A percentile compares a stretch with the other conserved stretches of the same genome.
Evolutionary conservation across 2,888 invertebrate genomes (phyloP).

Genomic region (Hofmannophila pseudospretella): DNA sequence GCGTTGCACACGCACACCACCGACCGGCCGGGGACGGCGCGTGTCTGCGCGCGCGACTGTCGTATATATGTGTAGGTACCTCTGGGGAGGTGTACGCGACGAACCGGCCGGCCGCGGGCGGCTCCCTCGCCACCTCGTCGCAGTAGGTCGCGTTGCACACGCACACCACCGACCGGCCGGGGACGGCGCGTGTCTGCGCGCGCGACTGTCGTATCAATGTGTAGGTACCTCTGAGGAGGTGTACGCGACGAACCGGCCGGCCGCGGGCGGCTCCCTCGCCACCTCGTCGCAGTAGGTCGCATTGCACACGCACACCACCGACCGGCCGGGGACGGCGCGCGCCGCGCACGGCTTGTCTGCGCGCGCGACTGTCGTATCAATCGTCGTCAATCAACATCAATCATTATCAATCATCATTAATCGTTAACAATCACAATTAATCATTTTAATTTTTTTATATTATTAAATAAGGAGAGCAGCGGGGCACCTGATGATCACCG

Average conservation of each 20-base stretch:
- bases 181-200: no score
- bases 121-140: slow-evolving; percentile 29
- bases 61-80: slow-evolving; percentile 13
- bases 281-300: slow-evolving; percentile 56
- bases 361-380: slow-evolving; percentile 47
- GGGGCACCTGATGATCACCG: no score
- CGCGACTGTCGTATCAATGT: no score
- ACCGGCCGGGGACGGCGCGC: slow-evolving; percentile 39
- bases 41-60: no score
- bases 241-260: slow-evolving; percentile 50
- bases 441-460: no score
- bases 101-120: slow-evolving; percentile 18
- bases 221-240: slow-evolving; percentile 30
- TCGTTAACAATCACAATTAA: no score
- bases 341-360: slow-evolving; percentile 26
- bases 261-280: slow-evolving; percentile 21
- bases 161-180: no score
- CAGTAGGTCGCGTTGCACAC: slow-evolving; percentile 33
- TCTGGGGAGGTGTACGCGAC: slow-evolving; percentile 37
- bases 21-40: slow-evolving; percentile 23
- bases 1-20: slow-evolving; percentile 57
- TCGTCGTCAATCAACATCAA: no score
- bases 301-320: slow-evolving; percentile 56
- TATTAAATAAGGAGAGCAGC: no score
- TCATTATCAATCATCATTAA: no score